Evolutionary conservation across 2,888 invertebrate species (phyloP), one percentile per base, ranked within the genome.

Genomic region (Drosophila testacea): DNA sequence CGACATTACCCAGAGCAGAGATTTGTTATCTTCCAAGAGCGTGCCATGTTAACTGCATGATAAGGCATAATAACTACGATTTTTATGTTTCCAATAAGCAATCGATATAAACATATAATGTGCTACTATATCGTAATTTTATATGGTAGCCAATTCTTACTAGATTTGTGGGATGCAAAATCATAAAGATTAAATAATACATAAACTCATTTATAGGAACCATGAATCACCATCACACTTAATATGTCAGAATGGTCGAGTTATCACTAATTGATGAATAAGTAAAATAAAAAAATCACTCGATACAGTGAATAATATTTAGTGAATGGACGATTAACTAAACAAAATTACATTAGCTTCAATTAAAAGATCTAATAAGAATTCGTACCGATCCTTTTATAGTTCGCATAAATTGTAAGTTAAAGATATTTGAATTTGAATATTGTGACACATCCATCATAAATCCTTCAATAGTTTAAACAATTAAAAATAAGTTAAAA

Each of bases 31-130:
- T 47, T 4, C n/a, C 32, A 11, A 30, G 56, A 68, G 11, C 59
- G 11, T 11, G 28, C 54, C 30, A 30, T 39, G 39, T 54, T 36
- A 32, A 56, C 16, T 22, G 28, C 13, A 47, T 46, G 75, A 79
- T 69, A 65, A 69, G 51, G 41, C 28, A 32, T 22, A 9, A 30
- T 41, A 16, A 6, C 10, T 41, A 52, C 6, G 76, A 75, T 75
- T 79, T 75, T 75, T 75, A 79, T 75, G 59, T 47, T 69, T 69
- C 38, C 30, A 54, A 64, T 47, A 38, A 69, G 46, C 16, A 39
- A 66, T 59, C 59, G 76, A 77, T 77, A 77, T 77, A 77, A 77
- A 77, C 56, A 62, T 50, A 70, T 74, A 62, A 48, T 50, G 27
- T 57, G 38, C 54, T 52, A 66, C 42, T 47, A 55, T 69, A 76